phyloP scores from a whole-genome alignment of 2,888 invertebrate species.

The Gryllus longicercus region DNA sequence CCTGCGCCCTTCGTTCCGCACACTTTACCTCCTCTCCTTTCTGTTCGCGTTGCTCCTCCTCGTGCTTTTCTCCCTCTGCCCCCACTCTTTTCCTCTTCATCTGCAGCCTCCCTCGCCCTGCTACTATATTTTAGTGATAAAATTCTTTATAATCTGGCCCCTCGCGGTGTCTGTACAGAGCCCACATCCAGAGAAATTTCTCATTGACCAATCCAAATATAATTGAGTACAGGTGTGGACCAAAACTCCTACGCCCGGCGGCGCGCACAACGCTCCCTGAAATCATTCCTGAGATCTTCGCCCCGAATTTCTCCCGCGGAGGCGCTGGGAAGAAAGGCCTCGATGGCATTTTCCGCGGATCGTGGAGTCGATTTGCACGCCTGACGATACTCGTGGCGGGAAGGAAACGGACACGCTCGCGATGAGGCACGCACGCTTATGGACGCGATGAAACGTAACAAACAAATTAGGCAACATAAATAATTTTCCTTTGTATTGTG shows the following conservation, averaged over 20 bases:
- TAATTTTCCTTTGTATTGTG: neutral
- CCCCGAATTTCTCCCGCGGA: no score
- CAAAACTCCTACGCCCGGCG: neutral
- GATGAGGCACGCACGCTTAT: neutral
- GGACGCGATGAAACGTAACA: neutral
- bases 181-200: constrained; percentile 29
- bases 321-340: no score
- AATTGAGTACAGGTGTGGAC: constrained; percentile 28
- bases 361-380: no score
- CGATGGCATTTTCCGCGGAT: no score
- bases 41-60: constrained; percentile 25
- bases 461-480: constrained; percentile 11
- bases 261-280: neutral
- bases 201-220: constrained; percentile 33
- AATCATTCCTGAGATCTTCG: constrained; percentile 12
- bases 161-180: constrained; percentile 24
- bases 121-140: constrained; percentile 33
- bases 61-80: constrained; percentile 26
- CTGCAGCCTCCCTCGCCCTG: neutral
- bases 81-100: neutral
- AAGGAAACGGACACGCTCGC: neutral
- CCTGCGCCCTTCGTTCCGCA: neutral
- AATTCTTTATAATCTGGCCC: constrained; percentile 25
- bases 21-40: neutral
- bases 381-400: neutral